These are phyloP conservation scores for Tiliacea aurago DNA, from an alignment of 2,888 invertebrate species.

Conservation along the genomic window DNA sequence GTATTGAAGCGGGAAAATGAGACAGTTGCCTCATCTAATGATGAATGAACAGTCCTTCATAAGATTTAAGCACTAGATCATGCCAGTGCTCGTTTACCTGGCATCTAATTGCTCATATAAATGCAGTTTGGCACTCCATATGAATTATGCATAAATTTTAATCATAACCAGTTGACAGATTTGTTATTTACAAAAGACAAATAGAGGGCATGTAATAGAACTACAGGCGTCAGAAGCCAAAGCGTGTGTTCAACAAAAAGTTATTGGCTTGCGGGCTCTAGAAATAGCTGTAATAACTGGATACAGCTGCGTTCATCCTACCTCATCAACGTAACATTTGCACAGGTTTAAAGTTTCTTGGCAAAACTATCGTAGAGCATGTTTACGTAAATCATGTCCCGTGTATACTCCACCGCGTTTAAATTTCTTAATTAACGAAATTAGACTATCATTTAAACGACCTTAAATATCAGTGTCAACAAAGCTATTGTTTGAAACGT, in stretches of 20 bases:
- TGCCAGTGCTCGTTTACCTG: conserved; percentile 75
- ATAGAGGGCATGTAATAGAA: conserved; percentile 74
- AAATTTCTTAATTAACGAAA: conserved; percentile 57
- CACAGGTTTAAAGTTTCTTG: conserved; percentile 68
- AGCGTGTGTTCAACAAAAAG: conserved; percentile 69
- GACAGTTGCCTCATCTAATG: conserved; percentile 39
- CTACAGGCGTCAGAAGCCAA: conserved; percentile 63
- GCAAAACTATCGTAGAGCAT: conserved; percentile 63
- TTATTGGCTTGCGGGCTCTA: conserved; percentile 70
- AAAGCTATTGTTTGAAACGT: conserved; percentile 69
- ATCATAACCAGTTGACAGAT: conserved; percentile 78
- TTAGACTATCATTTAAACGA: conserved; percentile 63
- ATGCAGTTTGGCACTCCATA: conserved; percentile 77
- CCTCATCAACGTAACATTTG: conserved; percentile 66
- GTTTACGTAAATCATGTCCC: conserved; percentile 46
- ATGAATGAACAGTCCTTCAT: conserved; percentile 60
- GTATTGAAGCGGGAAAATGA: conserved; percentile 43
- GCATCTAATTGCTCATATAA: conserved; percentile 70
- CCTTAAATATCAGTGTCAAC: conserved; percentile 63
- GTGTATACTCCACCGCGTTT: conserved; percentile 22
- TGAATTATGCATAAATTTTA: conserved; percentile 78
- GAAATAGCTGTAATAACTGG: conserved; percentile 71
- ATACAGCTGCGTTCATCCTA: conserved; percentile 66
- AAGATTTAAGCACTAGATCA: conserved; percentile 63
- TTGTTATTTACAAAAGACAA: conserved; percentile 78